Evolutionary conservation across 2,797 vertebrate genomes (phyloP).

Genomic region (Lithobates pipiens): DNA sequence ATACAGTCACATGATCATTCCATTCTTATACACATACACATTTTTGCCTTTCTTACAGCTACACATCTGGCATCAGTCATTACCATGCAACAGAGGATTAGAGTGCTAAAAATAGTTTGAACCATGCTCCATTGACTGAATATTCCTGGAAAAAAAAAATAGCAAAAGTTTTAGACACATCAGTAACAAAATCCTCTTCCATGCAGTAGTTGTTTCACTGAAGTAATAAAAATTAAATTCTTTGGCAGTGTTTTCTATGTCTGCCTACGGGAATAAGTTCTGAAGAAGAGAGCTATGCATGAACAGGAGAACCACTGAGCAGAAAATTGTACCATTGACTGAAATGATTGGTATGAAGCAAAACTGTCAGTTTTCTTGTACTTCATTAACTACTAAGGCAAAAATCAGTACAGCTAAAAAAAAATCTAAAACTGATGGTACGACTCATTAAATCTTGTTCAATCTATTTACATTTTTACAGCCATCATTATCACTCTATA

Average conservation of each 20-base stretch:
- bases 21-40: neutral
- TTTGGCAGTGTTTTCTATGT: constrained; percentile 47
- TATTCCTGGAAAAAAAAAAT: constrained; percentile 15
- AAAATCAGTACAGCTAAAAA: constrained; percentile 49
- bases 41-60: neutral
- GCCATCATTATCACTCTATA: constrained; percentile 37
- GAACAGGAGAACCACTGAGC: constrained; percentile 61
- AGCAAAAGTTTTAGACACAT: constrained; percentile 17
- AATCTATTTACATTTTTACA: constrained; percentile 36
- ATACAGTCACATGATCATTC: neutral
- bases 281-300: constrained; percentile 56
- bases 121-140: neutral
- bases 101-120: constrained; percentile 2
- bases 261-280: constrained; percentile 57
- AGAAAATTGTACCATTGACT: constrained; percentile 63
- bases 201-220: constrained; percentile 41
- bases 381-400: constrained; percentile 58
- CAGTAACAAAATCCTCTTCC: constrained; percentile 40
- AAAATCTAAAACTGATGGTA: constrained; percentile 33
- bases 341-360: constrained; percentile 61
- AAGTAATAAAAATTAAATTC: constrained; percentile 60
- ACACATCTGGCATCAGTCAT: neutral
- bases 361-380: constrained; percentile 63
- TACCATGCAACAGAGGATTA: neutral
- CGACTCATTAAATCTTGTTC: constrained; percentile 52